Evolutionary conservation across 2,113 vertebrate species (phyloP), one percentile per base, ranked within the genome.

Genomic region (Pelobates fuscus): DNA sequence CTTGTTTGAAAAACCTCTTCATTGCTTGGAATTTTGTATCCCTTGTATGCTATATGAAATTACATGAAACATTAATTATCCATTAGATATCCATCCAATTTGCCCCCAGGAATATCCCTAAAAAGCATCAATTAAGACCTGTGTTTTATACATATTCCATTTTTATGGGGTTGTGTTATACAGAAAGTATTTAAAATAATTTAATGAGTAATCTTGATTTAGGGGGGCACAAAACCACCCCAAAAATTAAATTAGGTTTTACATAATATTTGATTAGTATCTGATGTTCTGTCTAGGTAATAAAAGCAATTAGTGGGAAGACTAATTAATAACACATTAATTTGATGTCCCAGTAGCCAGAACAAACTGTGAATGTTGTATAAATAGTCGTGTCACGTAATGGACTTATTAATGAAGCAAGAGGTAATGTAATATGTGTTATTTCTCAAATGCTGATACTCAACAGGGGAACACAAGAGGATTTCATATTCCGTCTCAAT

Each of bases 401-500:
- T 55, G 52, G 20, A 8, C 4, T 2, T 12, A 55, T 55, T 55
- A 55, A 55, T 12, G n/a, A n/a, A n/a, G n/a, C n/a, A 23, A 55
- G 7, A 12, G 12, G 8, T 5, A 8, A 55, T 55, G 52, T n/a
- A 58, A 23, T 59, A 43, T 59, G 23, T 26, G 27, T n/a, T 32
- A 18, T 17, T 20, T 20, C 49, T 59, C 7, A 11, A 6, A 25
- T 3, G 29, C 12, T 11, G 67, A 43, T 44, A 58, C 30, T 32
- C n/a, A 37, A 14, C 65, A 6, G 44, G 25, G 41, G 18, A 25
- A 68, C 24, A 49, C 4, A 8, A 57, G 18, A 60, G 68, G 43
- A 59, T 59, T 59, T 70, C 55, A 59, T 25, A 59, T 59, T 59
- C 30, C 17, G 55, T 25, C 54, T 70, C 32, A 23, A 26, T 70